Conservation (phyloP, 2,113 vertebrate species). For the Girardinichthys multiradiatus region DNA sequence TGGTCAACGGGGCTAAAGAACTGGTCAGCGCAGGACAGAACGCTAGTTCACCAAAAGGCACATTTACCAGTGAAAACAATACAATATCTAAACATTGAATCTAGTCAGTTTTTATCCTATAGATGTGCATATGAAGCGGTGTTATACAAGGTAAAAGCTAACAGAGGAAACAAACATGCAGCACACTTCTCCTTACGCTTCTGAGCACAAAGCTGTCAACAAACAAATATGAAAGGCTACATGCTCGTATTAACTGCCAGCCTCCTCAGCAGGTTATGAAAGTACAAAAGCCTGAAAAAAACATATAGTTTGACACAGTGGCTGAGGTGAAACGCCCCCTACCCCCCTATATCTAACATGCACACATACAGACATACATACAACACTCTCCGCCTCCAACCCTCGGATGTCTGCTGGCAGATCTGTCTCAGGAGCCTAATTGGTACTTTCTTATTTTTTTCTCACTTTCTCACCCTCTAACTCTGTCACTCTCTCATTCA, state of each 20-base stretch:
- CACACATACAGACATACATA: constrained; percentile 32
- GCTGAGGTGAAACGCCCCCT: constrained; percentile 25
- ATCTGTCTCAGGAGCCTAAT: constrained; percentile 66
- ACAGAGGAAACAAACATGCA: not conserved
- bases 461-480: constrained; percentile 36
- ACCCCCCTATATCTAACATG: constrained; percentile 26
- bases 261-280: constrained; percentile 49
- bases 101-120: not conserved
- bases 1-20: too few relatives aligned
- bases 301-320: constrained; percentile 43
- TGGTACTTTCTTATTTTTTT: constrained; percentile 67
- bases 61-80: not conserved
- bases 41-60: too few relatives aligned
- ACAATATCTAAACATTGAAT: too few relatives aligned
- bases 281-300: constrained; percentile 22
- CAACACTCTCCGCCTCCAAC: constrained; percentile 47
- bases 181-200: not conserved
- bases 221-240: constrained; percentile 28
- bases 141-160: not conserved
- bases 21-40: too few relatives aligned
- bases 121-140: not conserved
- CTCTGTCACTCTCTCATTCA: constrained; percentile 49
- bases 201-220: constrained; percentile 6
- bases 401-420: constrained; percentile 66
- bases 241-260: constrained; percentile 33